Base-by-base conservation (phyloP, 2,888 invertebrate species). In the Volucella zonaria region DNA sequence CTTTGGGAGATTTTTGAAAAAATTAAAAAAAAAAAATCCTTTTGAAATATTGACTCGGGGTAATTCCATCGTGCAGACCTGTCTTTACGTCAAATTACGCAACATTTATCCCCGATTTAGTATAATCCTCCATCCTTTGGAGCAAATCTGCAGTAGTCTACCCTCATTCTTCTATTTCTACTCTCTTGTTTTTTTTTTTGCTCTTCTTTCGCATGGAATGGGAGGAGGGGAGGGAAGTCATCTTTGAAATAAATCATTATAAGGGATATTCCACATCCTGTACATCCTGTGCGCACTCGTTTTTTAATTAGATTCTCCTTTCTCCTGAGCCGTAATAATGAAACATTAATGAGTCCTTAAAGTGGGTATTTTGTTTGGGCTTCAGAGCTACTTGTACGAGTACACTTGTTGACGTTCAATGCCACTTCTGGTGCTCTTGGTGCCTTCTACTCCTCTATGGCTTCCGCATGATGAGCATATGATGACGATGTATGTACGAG, bases 271-370 rank as follows among this genome's bases (percentile, higher is more conserved):
- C 52, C 51, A 83, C 68, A 79, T 83, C 75, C 79, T 66, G 78
- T 14, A 83, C 68, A 79, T 83, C 79, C 79, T 70, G 78, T 14
- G 74, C 59, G 59, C 45, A 75, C 70, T 83, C 70, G 70, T 79
- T 79, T 83, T 83, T 83, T 83, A 83, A 83, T 79, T 83, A 79
- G 75, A 79, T 79, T 66, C 79, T 75, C 43, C 62, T 79, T 77
- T 64, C 70, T 47, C 59, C 47, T 70, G 70, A 79, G 68, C 68
- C 66, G 31, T 68, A 66, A 31, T 79, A 79, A 79, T 79, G 82
- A 83, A 83, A 83, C 82, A 79, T 83, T 83, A 79, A 83, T 79
- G 82, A 74, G 74, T 52, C 79, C 70, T 83, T 79, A 58, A 83
- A 83, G 70, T 75, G 73, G 45, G 66, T 71, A 54, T 23, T 79